These are phyloP conservation scores for Grammomys dolichurus DNA, from an alignment of 2,113 vertebrate genomes.

Conservation along the genomic window DNA sequence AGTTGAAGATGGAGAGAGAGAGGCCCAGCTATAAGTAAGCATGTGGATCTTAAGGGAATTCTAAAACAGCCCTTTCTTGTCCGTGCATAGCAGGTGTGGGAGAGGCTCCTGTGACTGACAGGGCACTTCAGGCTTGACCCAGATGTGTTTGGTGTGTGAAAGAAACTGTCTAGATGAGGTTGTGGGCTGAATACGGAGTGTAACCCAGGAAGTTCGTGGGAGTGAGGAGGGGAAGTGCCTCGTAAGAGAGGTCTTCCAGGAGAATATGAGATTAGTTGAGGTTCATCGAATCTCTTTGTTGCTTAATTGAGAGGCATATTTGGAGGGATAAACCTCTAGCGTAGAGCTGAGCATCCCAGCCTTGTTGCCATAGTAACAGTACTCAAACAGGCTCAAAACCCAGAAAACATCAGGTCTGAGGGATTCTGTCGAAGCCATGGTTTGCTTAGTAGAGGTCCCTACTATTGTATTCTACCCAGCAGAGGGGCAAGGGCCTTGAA, in stretches of 20 bases:
- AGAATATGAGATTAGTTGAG: constrained; percentile 88
- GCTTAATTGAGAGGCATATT: constrained; percentile 84
- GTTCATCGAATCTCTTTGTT: constrained; percentile 88
- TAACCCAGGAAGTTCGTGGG: constrained; percentile 74
- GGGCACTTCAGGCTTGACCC: not conserved
- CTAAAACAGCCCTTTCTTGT: not conserved
- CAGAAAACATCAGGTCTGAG: constrained; percentile 75
- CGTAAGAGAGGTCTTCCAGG: constrained; percentile 73
- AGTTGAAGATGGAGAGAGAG: not conserved
- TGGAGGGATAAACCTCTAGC: constrained; percentile 84
- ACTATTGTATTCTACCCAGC: constrained; percentile 41
- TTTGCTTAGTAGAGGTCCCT: constrained; percentile 66
- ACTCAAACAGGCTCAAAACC: constrained; percentile 82
- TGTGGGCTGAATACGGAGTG: not conserved
- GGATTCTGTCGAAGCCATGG: constrained; percentile 62
- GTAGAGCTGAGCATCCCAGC: constrained; percentile 84
- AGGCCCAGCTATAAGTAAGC: not conserved
- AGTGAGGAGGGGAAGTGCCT: constrained; percentile 59
- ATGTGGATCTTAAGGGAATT: not conserved
- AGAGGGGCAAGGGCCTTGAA: constrained; percentile 52
- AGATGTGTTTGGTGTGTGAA: not conserved
- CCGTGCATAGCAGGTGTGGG: not conserved
- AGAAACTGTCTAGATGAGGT: not conserved
- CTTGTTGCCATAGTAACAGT: constrained; percentile 87
- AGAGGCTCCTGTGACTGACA: not conserved